Evolutionary conservation across 2,113 vertebrate genomes (phyloP), one percentile per base, ranked within the genome.

Genomic region (Tautogolabrus adspersus): DNA sequence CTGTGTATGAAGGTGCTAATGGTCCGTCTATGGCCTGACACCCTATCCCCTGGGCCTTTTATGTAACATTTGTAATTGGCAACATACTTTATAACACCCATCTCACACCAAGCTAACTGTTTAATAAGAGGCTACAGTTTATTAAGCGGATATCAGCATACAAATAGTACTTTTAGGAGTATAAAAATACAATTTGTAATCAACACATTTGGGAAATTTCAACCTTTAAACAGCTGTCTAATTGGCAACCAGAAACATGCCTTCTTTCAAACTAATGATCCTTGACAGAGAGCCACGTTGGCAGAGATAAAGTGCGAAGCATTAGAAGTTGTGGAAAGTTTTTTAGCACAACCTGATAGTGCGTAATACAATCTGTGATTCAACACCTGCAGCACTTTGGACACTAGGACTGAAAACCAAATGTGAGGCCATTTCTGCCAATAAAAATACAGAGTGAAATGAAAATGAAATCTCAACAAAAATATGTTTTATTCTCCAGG

Each of bases 21-120:
- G 47, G 61, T 38, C 75, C 13, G 23, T 66, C 66, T 64, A 47
- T 52, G 38, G 55, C 60, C 51, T 75, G 86, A 86, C 74, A 89
- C 75, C 13, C 40, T 79, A 87, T 82, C 75, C 72, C 18, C 30
- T 55, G 15, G 69, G 64, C 81, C 30, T 60, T 88, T 89, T 87
- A 88, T 72, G 55, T 82, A 84, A 89, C 63, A 76, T 86, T 84
- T 86, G 69, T 64, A 88, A 88, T 90, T 83, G 91, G 88, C 57
- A 90, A 85, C 86, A 77, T 49, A 51, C 65, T 72, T 58, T 76
- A 83, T 84, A 80, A 70, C 44, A 80, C 64, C 54, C 34, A 72
- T 66, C 52, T 76, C 81, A 80, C 63, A 47, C 64, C 58, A 5
- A 6, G 8, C 52, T 65, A 73, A 60, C 11, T 54, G 44, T 58